A percentile compares a stretch with the other conserved stretches of the same genome.
phyloP scores from a whole-genome alignment of 2,888 invertebrate species.

The Epinotia bilunana region DNA sequence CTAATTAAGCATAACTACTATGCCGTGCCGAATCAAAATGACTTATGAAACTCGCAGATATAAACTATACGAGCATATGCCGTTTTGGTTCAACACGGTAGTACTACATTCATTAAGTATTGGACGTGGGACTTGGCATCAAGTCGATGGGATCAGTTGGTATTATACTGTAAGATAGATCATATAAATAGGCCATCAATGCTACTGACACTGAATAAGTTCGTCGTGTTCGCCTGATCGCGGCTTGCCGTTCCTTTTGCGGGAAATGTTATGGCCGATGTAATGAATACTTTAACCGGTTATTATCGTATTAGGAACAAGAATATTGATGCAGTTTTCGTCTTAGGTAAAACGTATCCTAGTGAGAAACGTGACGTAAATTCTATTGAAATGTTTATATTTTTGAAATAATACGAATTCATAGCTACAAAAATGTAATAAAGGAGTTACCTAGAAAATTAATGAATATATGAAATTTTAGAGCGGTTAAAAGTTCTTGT shows the following conservation, averaged over 20 bases:
- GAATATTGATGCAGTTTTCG: slow-evolving; percentile 21
- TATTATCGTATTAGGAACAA: slow-evolving; percentile 9
- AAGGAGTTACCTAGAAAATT: slow-evolving; percentile 26
- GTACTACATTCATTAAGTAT: slow-evolving; percentile 61
- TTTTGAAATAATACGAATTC: slow-evolving; percentile 20
- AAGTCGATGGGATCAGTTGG: slow-evolving; percentile 46
- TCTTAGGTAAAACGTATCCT: slow-evolving; percentile 14
- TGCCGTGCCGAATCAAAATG: slow-evolving; percentile 6
- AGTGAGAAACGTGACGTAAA: not conserved
- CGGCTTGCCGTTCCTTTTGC: slow-evolving; percentile 14
- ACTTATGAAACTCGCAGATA: not conserved
- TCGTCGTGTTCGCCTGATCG: slow-evolving; percentile 18
- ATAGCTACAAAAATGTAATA: slow-evolving; percentile 5
- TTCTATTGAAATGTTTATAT: slow-evolving; percentile 22
- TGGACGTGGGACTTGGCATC: slow-evolving; percentile 53
- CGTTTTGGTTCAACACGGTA: slow-evolving; percentile 6
- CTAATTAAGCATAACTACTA: slow-evolving; percentile 58
- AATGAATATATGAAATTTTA: slow-evolving; percentile 18
- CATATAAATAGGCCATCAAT: slow-evolving; percentile 20
- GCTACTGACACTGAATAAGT: slow-evolving; percentile 20
- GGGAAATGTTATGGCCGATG: slow-evolving; percentile 9
- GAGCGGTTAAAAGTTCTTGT: slow-evolving; percentile 2
- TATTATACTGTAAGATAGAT: slow-evolving; percentile 49
- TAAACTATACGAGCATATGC: not conserved
- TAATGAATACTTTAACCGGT: slow-evolving; percentile 14